Evolutionary conservation across 1,140 invertebrate genomes (phyloP).

Genomic region (Drosophila nigrodunni): DNA sequence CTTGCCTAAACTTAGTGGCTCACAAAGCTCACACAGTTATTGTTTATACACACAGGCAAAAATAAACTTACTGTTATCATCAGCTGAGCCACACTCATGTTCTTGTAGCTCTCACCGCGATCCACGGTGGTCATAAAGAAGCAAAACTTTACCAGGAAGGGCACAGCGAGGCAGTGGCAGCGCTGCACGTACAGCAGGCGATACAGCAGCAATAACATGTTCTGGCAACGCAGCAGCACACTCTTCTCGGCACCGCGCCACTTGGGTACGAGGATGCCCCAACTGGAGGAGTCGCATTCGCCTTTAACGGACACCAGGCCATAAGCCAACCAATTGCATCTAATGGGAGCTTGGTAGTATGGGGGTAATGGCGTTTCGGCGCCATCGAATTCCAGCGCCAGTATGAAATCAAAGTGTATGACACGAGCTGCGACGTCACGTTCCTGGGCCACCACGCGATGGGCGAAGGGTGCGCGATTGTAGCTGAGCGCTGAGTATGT

Average conservation of each 20-base stretch:
- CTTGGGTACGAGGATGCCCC: slow-evolving; percentile 51
- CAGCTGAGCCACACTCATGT: slow-evolving; percentile 18
- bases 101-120: slow-evolving; percentile 16
- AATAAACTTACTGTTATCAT: slow-evolving; percentile 36
- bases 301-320: not conserved
- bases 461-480: slow-evolving; percentile 39
- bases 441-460: slow-evolving; percentile 42
- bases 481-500: slow-evolving; percentile 16
- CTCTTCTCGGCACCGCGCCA: slow-evolving; percentile 19
- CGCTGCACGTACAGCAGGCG: slow-evolving; percentile 42
- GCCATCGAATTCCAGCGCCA: slow-evolving; percentile 50
- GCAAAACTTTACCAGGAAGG: slow-evolving; percentile 46
- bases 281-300: slow-evolving; percentile 7
- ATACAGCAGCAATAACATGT: slow-evolving; percentile 21
- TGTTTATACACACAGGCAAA: no score
- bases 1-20: no score
- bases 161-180: slow-evolving; percentile 22
- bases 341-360: slow-evolving; percentile 31
- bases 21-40: no score
- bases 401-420: slow-evolving; percentile 56
- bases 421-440: not conserved
- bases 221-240: not conserved
- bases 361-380: slow-evolving; percentile 24
- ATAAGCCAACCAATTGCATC: slow-evolving; percentile 55
- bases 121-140: slow-evolving; percentile 46